These are phyloP conservation scores for Xenentodon cancila DNA, from an alignment of 2,797 vertebrate genomes.

Conservation along the genomic window DNA sequence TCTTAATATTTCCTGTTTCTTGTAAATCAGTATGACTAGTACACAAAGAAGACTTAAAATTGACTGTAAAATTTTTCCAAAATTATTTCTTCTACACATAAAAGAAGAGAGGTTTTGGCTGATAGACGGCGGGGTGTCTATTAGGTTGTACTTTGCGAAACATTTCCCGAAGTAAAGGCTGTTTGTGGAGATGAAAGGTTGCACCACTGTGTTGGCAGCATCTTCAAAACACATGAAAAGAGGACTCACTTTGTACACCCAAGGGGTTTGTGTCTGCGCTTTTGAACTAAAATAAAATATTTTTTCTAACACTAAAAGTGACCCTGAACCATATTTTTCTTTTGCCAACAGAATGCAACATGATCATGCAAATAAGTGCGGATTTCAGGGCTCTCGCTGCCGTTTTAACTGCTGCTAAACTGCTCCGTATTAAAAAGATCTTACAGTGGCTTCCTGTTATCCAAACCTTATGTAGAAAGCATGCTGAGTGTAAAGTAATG, in stretches of 20 bases:
- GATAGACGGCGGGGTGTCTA: too few species aligned
- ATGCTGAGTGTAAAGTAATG: too few species aligned
- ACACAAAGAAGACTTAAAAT: too few species aligned
- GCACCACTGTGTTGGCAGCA: slow-evolving; percentile 5
- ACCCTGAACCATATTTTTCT: slow-evolving; percentile 28
- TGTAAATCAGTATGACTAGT: too few species aligned
- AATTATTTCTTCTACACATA: background rate
- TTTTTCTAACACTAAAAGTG: slow-evolving; percentile 46
- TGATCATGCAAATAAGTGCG: too few species aligned
- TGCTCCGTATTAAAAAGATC: too few species aligned
- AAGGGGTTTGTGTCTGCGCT: slow-evolving; percentile 30
- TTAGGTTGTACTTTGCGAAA: background rate
- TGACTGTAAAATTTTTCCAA: background rate
- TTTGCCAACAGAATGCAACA: too few species aligned
- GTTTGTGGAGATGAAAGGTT: background rate
- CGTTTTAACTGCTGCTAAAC: too few species aligned
- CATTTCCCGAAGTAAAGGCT: background rate
- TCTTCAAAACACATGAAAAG: slow-evolving; percentile 14
- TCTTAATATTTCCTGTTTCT: background rate
- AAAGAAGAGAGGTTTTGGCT: too few species aligned
- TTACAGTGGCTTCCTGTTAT: too few species aligned
- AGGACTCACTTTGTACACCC: slow-evolving; percentile 14
- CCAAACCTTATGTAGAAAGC: too few species aligned
- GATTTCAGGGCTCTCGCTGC: too few species aligned
- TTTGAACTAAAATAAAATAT: slow-evolving; percentile 46